Evolutionary conservation across 1,140 invertebrate genomes (phyloP), one percentile per base, ranked within the genome.

Genomic region (Trichomalopsis sarcophagae): DNA sequence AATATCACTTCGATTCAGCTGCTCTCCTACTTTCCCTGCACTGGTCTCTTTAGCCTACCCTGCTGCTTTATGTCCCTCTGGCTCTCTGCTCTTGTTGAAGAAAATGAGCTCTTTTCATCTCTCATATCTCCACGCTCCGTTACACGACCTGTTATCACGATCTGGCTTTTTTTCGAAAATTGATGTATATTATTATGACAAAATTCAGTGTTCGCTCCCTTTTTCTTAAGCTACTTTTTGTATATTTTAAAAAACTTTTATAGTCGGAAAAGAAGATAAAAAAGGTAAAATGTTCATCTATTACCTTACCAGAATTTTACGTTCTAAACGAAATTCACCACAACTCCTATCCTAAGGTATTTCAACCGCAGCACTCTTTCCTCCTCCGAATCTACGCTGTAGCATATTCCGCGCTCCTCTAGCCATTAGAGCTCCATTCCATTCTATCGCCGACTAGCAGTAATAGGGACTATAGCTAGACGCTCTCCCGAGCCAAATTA

Each of bases 61-160:
- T 13, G 44, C 23, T 21, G 17, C 44, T 82, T 30, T 75, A 11
- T 66, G 5, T 68, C 74, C 55, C 75, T 78, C 75, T 10, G n/a
- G 30, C 62, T 68, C n/a, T 50, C 40, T 77, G 21, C 73, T 40
- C 73, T 36, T 75, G 36, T 75, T 71, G 33, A 36, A 40, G 73
- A 74, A 36, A 74, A 74, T 74, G 73, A 74, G 73, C 17, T 40
- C 73, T 74, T 74, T 74, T 74, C 73, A 74, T 21, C 30, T 74
- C n/a, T 74, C 73, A 74, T 21, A 36, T 33, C 73, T 13, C 73
- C 44, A 11, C 68, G 68, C 23, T 71, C 27, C 30, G 30, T 33
- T 71, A 13, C 68, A 5, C 55, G 17, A 62, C 17, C 21, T n/a
- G 21, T 6, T 62, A 6, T 62, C 1, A 17, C 55, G 55, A 21